Conservation (phyloP, 2,113 vertebrate species). For the Mesocricetus auratus region DNA sequence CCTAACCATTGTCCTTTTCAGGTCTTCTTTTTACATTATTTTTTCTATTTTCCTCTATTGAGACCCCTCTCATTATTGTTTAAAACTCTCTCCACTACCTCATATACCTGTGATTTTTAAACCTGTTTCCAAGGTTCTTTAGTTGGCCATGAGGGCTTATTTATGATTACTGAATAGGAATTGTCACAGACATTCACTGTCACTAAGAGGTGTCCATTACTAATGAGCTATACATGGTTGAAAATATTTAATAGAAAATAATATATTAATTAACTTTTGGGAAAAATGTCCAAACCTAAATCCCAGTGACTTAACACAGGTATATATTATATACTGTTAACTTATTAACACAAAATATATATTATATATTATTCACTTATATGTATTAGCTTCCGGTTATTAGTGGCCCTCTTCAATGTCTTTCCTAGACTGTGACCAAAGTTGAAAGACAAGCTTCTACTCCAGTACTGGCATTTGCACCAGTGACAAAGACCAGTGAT, state of each 20-base stretch:
- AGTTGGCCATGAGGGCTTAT: background rate
- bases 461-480: background rate
- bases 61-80: too few species aligned
- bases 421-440: background rate
- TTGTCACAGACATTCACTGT: background rate
- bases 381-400: background rate
- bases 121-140: background rate
- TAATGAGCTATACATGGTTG: background rate
- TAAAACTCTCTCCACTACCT: background rate
- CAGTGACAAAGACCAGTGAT: background rate
- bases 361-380: background rate
- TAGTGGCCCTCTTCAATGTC: background rate
- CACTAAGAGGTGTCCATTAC: background rate
- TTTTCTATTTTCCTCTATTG: background rate
- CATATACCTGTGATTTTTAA: background rate
- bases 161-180: background rate
- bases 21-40: background rate
- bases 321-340: background rate
- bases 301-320: background rate
- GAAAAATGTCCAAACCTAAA: background rate
- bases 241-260: background rate
- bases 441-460: background rate
- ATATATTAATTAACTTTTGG: background rate
- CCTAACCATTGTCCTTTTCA: background rate
- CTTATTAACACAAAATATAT: background rate